Evolutionary conservation across 2,113 vertebrate species (phyloP).

Genomic region (Macquaria australasica): DNA sequence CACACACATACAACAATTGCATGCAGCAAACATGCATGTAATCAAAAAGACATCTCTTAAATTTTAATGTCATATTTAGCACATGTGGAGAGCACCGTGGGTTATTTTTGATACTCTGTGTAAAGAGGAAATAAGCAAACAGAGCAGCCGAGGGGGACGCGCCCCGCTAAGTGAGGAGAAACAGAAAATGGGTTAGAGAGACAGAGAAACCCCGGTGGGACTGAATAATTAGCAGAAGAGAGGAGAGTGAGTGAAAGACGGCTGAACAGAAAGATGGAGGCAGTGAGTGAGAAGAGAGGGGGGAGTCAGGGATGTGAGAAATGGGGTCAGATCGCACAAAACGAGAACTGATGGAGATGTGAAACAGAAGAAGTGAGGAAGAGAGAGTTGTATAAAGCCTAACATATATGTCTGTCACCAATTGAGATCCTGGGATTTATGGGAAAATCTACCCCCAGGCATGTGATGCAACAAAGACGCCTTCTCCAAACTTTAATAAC

Average conservation of each 20-base stretch:
- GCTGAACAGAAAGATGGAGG: constrained; percentile 22
- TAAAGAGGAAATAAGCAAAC: constrained; percentile 25
- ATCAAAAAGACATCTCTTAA: neutral
- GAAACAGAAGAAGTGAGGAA: constrained; percentile 8
- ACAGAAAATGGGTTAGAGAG: constrained; percentile 35
- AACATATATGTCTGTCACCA: neutral
- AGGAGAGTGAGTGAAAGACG: constrained; percentile 8
- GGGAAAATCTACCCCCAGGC: neutral
- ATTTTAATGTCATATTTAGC: constrained; percentile 24
- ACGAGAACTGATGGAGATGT: constrained; percentile 26
- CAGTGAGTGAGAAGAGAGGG: neutral
- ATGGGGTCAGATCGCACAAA: constrained; percentile 33
- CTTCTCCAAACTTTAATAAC: too few relatives aligned
- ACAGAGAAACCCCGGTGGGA: neutral
- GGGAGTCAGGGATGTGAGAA: constrained; percentile 26
- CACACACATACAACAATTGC: neutral
- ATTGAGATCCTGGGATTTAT: neutral
- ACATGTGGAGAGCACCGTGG: neutral
- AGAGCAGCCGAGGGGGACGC: constrained; percentile 5
- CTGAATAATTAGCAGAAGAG: constrained; percentile 49
- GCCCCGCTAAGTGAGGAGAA: neutral
- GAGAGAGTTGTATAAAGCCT: neutral
- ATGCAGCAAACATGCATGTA: neutral
- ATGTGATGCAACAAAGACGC: neutral
- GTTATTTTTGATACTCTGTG: neutral